Evolutionary conservation across 2,888 invertebrate genomes (phyloP).

Genomic region (Lasioglossum calceatum): DNA sequence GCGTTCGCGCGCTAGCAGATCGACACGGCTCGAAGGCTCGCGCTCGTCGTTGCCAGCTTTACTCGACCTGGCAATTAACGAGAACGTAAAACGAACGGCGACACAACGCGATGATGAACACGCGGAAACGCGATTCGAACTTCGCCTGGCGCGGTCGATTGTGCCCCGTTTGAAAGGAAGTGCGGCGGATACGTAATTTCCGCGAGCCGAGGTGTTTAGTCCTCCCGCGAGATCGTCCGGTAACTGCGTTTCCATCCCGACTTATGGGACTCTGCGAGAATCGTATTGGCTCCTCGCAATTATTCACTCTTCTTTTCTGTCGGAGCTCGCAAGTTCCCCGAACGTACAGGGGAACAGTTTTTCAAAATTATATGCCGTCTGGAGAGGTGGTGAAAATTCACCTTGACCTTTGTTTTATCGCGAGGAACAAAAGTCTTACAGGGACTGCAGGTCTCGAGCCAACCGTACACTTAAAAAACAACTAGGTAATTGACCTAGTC

Average conservation of each 20-base stretch:
- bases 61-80: constrained; percentile 10
- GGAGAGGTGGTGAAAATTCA: too few relatives aligned
- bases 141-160: background rate
- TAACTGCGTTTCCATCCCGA: background rate
- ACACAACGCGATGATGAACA: constrained; percentile 14
- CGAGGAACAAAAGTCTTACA: too few relatives aligned
- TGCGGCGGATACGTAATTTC: constrained; percentile 1
- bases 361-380: too few relatives aligned
- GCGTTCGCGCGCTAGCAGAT: background rate
- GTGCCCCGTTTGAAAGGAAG: background rate
- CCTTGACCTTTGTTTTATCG: too few relatives aligned
- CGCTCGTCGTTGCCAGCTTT: constrained; percentile 1
- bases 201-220: background rate
- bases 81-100: background rate
- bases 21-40: constrained; percentile 11
- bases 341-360: background rate
- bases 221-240: background rate
- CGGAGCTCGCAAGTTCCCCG: background rate
- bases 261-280: background rate
- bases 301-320: background rate
- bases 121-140: background rate
- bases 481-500: too few relatives aligned
- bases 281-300: background rate
- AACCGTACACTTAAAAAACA: too few relatives aligned
- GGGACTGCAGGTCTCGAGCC: too few relatives aligned